Conservation (phyloP, 2,113 vertebrate genomes). For the Crocuta crocuta region DNA sequence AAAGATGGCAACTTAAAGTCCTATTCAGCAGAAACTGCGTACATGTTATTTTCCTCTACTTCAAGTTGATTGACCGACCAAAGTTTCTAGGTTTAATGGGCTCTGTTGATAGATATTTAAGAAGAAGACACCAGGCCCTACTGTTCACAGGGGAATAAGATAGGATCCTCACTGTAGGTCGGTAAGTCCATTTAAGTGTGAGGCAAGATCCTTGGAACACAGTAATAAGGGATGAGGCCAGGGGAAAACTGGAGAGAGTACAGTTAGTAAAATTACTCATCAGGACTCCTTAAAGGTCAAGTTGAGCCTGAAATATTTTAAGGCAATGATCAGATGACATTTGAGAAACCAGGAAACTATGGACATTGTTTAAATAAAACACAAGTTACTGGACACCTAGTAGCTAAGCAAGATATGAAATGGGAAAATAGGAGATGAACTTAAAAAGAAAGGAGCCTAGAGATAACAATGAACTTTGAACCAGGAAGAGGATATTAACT, state of each 20-base stretch:
- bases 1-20: slow-evolving; percentile 9
- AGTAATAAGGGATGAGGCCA: not conserved
- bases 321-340: not conserved
- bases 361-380: not conserved
- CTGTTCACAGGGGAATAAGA: not conserved
- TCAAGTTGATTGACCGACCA: not conserved
- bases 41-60: not conserved
- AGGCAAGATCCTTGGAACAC: not conserved
- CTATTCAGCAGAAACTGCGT: not conserved
- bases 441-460: not conserved
- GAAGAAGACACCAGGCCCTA: not conserved
- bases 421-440: not conserved
- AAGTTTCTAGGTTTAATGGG: not conserved
- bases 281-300: slow-evolving; percentile 29
- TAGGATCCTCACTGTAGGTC: not conserved
- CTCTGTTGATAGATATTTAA: not conserved
- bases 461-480: slow-evolving; percentile 15
- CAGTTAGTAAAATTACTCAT: slow-evolving; percentile 28
- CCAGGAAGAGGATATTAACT: not conserved
- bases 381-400: not conserved
- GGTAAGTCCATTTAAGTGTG: not conserved
- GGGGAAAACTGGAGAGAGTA: not conserved
- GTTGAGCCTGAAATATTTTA: slow-evolving; percentile 5
- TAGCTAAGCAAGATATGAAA: not conserved
- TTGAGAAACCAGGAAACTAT: not conserved